Percentiles rank a stretch among this genome's conserved stretches.
Conservation (phyloP, 1,140 invertebrate genomes). For the Tetramorium parvispinum region DNA sequence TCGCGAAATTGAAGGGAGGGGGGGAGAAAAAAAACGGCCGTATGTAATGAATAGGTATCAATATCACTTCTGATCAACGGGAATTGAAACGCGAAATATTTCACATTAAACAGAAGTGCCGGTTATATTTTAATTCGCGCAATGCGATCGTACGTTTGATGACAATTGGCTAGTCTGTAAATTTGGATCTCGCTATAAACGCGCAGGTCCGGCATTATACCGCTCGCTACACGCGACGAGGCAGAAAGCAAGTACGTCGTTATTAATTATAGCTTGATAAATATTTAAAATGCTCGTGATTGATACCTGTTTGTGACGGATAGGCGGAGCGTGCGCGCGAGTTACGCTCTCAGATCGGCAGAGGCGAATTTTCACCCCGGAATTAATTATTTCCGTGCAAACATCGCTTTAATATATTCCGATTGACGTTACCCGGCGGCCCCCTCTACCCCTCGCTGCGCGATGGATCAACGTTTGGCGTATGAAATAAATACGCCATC, state of each 20-base stretch:
- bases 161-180: slow-evolving; percentile 56
- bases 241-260: slow-evolving; percentile 73
- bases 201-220: not conserved
- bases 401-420: slow-evolving; percentile 83
- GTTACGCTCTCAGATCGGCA: slow-evolving; percentile 67
- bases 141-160: slow-evolving; percentile 13
- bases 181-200: slow-evolving; percentile 24
- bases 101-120: slow-evolving; percentile 36
- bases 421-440: slow-evolving; percentile 75
- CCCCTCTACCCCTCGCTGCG: not conserved
- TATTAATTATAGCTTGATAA: slow-evolving; percentile 78
- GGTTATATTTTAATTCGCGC: slow-evolving; percentile 27
- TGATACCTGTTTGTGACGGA: slow-evolving; percentile 75
- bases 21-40: not conserved
- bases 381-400: slow-evolving; percentile 83
- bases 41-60: slow-evolving; percentile 1
- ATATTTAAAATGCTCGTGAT: slow-evolving; percentile 79
- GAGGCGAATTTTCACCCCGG: slow-evolving; percentile 77
- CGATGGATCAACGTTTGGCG: slow-evolving; percentile 70
- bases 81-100: slow-evolving; percentile 28
- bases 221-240: slow-evolving; percentile 31
- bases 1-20: not conserved
- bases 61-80: slow-evolving; percentile 23
- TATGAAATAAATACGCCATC: slow-evolving; percentile 75
- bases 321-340: slow-evolving; percentile 51